phyloP scores from a whole-genome alignment of 2,113 vertebrate species.

The Craseonycteris thonglongyai region DNA sequence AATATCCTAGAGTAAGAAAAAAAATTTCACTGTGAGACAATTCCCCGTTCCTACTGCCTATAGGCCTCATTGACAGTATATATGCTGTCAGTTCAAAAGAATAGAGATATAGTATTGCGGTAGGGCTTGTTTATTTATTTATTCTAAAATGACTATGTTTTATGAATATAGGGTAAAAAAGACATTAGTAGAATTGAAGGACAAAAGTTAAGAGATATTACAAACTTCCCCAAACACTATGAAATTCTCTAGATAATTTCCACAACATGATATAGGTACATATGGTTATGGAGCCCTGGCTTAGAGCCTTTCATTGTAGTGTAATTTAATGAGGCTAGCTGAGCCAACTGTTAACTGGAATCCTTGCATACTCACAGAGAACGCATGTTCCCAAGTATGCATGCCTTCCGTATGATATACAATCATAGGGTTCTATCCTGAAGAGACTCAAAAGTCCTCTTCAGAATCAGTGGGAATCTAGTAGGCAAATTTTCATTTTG shows the following conservation, averaged over 20 bases:
- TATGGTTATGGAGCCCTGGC: not conserved
- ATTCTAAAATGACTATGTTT: not conserved
- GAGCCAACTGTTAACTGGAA: not conserved
- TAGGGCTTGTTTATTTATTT: not conserved
- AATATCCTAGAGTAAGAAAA: not conserved
- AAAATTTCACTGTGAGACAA: not conserved
- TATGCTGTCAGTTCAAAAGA: not conserved
- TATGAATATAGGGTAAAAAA: not conserved
- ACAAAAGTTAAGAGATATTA: not conserved
- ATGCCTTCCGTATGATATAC: not conserved
- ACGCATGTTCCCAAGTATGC: not conserved
- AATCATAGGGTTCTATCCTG: not conserved
- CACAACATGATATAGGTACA: not conserved
- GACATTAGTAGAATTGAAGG: not conserved
- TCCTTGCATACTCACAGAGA: not conserved
- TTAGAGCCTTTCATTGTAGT: not conserved
- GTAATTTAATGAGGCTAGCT: not conserved
- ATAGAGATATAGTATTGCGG: not conserved
- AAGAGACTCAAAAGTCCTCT: not conserved
- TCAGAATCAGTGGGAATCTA: not conserved
- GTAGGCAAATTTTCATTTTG: not conserved
- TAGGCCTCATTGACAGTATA: not conserved
- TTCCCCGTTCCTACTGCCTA: not conserved
- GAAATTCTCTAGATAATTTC: not conserved
- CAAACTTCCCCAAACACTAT: not conserved